phyloP scores from a whole-genome alignment of 2,797 vertebrate species.

The Alfaro cultratus region DNA sequence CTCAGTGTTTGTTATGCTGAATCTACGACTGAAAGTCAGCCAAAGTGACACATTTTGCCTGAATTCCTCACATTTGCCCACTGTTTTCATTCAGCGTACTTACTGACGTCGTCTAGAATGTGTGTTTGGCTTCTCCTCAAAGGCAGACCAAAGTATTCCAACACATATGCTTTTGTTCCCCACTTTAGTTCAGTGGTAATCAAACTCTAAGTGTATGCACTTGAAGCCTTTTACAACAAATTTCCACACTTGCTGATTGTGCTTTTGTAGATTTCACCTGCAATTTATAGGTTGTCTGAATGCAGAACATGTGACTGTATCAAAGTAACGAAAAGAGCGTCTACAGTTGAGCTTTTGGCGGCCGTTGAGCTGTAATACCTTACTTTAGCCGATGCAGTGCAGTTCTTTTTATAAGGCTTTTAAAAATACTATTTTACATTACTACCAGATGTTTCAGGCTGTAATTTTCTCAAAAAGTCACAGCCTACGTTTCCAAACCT shows the following conservation, averaged over 20 bases:
- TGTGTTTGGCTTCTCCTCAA: constrained; percentile 45
- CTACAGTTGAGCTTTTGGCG: constrained; percentile 40
- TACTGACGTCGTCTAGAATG: constrained; percentile 12
- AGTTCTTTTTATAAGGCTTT: constrained; percentile 73
- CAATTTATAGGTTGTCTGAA: constrained; percentile 43
- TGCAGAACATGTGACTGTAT: constrained; percentile 39
- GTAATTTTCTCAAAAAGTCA: constrained; percentile 82
- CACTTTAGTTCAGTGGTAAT: constrained; percentile 44
- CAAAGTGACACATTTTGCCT: constrained; percentile 3
- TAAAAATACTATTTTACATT: constrained; percentile 84
- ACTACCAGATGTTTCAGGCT: constrained; percentile 83
- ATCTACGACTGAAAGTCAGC: constrained; percentile 2
- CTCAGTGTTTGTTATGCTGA: constrained; percentile 4
- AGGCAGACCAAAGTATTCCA: constrained; percentile 51
- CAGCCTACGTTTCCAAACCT: constrained; percentile 77
- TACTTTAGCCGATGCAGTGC: constrained; percentile 58
- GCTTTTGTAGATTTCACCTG: constrained; percentile 52
- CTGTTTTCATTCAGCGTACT: neutral
- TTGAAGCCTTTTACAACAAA: constrained; percentile 41
- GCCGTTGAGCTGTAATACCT: constrained; percentile 40
- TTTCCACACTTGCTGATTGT: constrained; percentile 47
- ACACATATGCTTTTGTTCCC: constrained; percentile 31
- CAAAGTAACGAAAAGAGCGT: constrained; percentile 46
- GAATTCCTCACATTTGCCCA: constrained; percentile 30
- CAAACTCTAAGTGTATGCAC: constrained; percentile 30